These are phyloP conservation scores for Platichthys flesus DNA, from an alignment of 2,113 vertebrate species.

Conservation along the genomic window DNA sequence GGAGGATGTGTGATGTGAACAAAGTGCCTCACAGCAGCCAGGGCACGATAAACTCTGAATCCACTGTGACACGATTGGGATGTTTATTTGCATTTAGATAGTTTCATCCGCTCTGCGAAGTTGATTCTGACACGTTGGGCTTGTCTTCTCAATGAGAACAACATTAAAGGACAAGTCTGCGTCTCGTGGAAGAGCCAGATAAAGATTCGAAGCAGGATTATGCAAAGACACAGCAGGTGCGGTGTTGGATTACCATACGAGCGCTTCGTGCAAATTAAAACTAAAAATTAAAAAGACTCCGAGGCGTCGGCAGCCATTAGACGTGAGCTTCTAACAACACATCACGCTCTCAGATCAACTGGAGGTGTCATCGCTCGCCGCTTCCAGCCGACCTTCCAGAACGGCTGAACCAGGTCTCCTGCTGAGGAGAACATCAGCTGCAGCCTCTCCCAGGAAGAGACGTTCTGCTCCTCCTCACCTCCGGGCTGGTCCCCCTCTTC, in stretches of 20 bases:
- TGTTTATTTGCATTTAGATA: slow-evolving; percentile 80
- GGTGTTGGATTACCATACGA: slow-evolving; percentile 41
- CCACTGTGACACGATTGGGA: slow-evolving; percentile 39
- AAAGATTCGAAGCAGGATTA: slow-evolving; percentile 64
- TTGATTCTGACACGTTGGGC: slow-evolving; percentile 31
- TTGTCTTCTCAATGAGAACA: slow-evolving; percentile 41
- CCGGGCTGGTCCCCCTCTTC: slow-evolving; percentile 42
- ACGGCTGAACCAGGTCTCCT: slow-evolving; percentile 5
- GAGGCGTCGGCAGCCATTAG: slow-evolving; percentile 45
- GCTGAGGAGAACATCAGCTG: slow-evolving; percentile 18
- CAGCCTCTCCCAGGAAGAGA: slow-evolving; percentile 22
- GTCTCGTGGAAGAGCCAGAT: slow-evolving; percentile 33
- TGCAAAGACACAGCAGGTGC: slow-evolving; percentile 57
- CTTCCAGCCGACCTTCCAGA: slow-evolving; percentile 33
- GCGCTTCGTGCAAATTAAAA: slow-evolving; percentile 42
- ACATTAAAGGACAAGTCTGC: slow-evolving; percentile 41
- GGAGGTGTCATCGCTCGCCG: slow-evolving; percentile 8
- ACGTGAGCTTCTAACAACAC: slow-evolving; percentile 48
- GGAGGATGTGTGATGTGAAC: slow-evolving; percentile 37
- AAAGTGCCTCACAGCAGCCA: slow-evolving; percentile 17
- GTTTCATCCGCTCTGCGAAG: slow-evolving; percentile 58
- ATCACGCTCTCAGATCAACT: slow-evolving; percentile 7
- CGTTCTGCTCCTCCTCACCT: slow-evolving; percentile 32
- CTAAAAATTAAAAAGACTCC: neutral
- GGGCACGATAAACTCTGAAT: slow-evolving; percentile 44